Base-by-base conservation (phyloP, 2,888 invertebrate species). In the Alviniconcha strummeri region DNA sequence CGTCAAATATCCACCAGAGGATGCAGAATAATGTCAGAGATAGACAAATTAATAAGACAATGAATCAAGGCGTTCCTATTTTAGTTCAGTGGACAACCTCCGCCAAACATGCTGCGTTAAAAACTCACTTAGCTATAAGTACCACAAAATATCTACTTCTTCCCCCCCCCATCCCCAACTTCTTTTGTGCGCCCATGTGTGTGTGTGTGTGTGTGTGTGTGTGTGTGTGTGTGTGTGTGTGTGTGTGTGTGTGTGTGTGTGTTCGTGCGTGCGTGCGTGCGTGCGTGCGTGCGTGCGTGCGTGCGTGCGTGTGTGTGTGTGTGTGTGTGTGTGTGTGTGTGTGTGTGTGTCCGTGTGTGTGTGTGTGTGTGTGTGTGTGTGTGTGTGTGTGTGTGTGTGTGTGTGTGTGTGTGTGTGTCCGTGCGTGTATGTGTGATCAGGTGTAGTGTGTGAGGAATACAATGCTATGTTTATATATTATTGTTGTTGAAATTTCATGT, bases 311-410 rank as follows among this genome's bases (percentile, higher is more conserved):
- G 72, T 72, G 72, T 72, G 72, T 72, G 72, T 72, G 72, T 36
- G 72, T 36, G 36, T 8, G 72, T 72, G 36, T 8, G 72, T 19
- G 17, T 71, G n/a, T n/a, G 71, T n/a, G 71, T 19, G 71, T 71
- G 71, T 71, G n/a, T 71, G 71, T 4, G n/a, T 71, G 4, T 71
- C n/a, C 9, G 71, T n/a, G n/a, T 71, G n/a, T n/a, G 71, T 71
- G 3, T 71, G 71, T n/a, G 19, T n/a, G 71, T 19, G 36, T 19
- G n/a, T 69, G n/a, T 69, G n/a, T 69, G n/a, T 69, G 69, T 72
- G 72, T 72, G 72, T 72, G 72, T 72, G 72, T 72, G 72, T 72
- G 72, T 72, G 72, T 72, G 72, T 72, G 72, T 72, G 72, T 72
- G 72, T 36, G 72, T 36, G 36, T 8, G 72, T 72, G 36, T 8